A percentile compares a stretch with the other conserved stretches of the same genome.
These are phyloP conservation scores for Halesus radiatus DNA, from an alignment of 1,140 invertebrate genomes.

Conservation along the genomic window DNA sequence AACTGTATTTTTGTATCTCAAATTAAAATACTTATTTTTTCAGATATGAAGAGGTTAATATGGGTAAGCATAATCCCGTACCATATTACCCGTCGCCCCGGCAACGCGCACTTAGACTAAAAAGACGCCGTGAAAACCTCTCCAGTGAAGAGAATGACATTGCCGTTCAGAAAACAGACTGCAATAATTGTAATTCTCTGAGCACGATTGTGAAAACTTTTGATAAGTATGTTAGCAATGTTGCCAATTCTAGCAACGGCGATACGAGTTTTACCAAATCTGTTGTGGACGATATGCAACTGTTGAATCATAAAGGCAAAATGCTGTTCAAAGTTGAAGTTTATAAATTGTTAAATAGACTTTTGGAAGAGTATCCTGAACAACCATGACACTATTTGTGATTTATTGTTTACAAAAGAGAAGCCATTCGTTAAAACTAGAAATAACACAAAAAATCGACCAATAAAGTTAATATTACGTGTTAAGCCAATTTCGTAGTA, in stretches of 20 bases:
- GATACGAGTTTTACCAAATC: conserved; percentile 5
- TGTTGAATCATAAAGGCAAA: neutral
- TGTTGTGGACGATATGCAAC: conserved; percentile 5
- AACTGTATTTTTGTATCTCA: neutral
- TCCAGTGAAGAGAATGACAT: neutral
- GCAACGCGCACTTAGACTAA: neutral
- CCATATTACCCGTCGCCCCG: neutral
- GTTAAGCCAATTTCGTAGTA: neutral
- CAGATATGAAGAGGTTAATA: neutral
- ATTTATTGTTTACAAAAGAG: neutral
- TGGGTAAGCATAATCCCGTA: neutral
- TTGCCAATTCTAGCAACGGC: neutral
- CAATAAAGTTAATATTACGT: neutral
- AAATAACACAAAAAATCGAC: neutral
- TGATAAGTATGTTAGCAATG: neutral
- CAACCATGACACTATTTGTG: neutral
- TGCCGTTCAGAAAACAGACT: neutral
- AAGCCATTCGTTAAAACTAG: neutral
- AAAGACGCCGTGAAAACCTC: neutral
- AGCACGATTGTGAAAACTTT: neutral
- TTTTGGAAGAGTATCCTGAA: conserved; percentile 2
- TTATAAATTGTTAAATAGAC: neutral
- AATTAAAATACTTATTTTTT: neutral
- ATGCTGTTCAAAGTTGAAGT: neutral
- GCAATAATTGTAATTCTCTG: neutral